Conservation (phyloP, 2,113 vertebrate species). For the Chrysemys picta region DNA sequence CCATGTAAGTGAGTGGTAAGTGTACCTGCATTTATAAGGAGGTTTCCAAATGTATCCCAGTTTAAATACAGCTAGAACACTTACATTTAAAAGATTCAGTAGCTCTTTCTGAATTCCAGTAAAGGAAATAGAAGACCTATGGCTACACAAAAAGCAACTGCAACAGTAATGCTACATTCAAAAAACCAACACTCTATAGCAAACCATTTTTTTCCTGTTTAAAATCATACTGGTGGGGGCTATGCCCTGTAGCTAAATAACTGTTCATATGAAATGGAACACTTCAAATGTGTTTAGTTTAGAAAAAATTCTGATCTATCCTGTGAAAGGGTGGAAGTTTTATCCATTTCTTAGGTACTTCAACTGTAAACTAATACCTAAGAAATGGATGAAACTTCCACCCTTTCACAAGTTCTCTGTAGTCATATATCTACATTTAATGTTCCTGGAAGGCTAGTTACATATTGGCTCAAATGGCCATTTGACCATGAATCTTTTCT, state of each 20-base stretch:
- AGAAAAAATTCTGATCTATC: neutral
- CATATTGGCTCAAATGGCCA: neutral
- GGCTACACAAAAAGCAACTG: neutral
- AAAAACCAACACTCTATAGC: neutral
- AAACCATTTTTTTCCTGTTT: neutral
- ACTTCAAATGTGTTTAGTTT: rapidly evolving
- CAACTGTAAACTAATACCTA: rapidly evolving
- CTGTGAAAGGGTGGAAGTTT: neutral
- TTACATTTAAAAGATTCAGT: neutral
- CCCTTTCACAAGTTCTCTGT: neutral
- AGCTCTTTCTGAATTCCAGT: neutral
- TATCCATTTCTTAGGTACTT: neutral
- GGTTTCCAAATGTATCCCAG: neutral
- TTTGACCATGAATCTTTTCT: neutral
- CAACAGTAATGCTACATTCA: neutral
- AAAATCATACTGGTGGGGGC: neutral
- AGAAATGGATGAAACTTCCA: neutral
- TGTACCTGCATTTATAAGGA: neutral
- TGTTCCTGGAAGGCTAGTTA: neutral
- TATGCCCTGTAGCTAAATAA: neutral
- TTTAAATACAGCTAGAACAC: neutral
- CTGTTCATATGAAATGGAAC: neutral
- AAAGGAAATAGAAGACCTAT: neutral
- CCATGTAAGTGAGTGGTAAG: neutral
- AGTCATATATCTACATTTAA: neutral